These are phyloP conservation scores for Zootermopsis nevadensis DNA, from an alignment of 2,888 invertebrate species.

Conservation along the genomic window DNA sequence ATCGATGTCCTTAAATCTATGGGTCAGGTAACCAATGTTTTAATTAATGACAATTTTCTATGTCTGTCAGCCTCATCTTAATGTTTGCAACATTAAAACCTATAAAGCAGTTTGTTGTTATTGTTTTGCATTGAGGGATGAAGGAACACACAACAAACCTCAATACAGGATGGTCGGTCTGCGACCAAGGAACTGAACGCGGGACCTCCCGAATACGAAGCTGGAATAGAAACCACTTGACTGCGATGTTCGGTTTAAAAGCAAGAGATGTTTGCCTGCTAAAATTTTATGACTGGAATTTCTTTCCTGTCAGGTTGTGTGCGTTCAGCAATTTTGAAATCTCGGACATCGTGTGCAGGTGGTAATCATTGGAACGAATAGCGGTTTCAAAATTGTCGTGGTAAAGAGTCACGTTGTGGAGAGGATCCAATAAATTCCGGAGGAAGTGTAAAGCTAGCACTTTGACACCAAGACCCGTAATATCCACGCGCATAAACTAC, in stretches of 20 bases:
- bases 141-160: too few species aligned
- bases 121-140: too few species aligned
- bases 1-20: too few species aligned
- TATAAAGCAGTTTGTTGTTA: too few species aligned
- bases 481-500: background rate
- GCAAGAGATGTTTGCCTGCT: background rate
- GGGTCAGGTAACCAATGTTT: too few species aligned
- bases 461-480: background rate
- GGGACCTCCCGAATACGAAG: too few species aligned
- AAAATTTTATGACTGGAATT: background rate
- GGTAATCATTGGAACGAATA: background rate
- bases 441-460: constrained; percentile 3
- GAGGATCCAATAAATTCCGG: background rate
- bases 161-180: too few species aligned
- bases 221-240: too few species aligned
- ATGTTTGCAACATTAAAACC: too few species aligned
- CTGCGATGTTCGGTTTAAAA: background rate
- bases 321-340: background rate
- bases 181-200: too few species aligned
- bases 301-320: background rate
- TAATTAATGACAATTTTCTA: too few species aligned
- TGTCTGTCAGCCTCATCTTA: too few species aligned
- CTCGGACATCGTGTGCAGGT: background rate
- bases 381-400: background rate
- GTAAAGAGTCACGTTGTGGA: constrained; percentile 13